Evolutionary conservation across 2,113 vertebrate species (phyloP), one percentile per base, ranked within the genome.

Genomic region (Saguinus imperator): DNA sequence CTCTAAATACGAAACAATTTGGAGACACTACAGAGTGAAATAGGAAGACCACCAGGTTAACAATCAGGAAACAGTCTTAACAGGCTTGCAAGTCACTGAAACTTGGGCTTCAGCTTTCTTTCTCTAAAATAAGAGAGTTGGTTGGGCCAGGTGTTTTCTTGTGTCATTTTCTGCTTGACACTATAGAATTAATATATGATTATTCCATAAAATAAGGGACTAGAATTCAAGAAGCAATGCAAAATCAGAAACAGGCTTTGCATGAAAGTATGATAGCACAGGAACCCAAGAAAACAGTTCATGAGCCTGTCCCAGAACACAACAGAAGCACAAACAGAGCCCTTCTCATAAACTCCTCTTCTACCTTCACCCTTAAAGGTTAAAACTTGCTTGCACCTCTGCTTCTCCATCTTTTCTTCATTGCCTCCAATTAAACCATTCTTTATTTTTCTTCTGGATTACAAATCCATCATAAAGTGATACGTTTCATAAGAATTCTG

Each of bases 401-500:
- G 68, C 35, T 18, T 88, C 37, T 91, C 61, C 75, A 58, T 58
- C 64, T 45, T 86, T 85, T 64, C n/a, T 50, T 86, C 37, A 89
- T 11, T 40, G 35, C 10, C 9, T 86, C 75, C 9, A 90, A 66
- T 83, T 18, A 89, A 89, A 90, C 27, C 80, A 86, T 58, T 81
- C 68, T 92, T 86, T n/a, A 68, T 89, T 89, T 82, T 61, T 77
- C 64, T 94, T 58, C 57, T 73, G 68, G 10, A 48, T 94, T 25
- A 64, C 29, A 70, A 57, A 52, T 75, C 61, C 40, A 61, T 80
- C 72, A 92, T 27, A 80, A 93, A 92, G 40, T 95, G 27, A 55
- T 20, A 81, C 55, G 70, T 66, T 68, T 37, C 73, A 70, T 13
- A 66, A 40, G 37, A 87, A 68, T 90, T 48, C 40, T 89, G 8